phyloP scores from a whole-genome alignment of 2,888 invertebrate genomes.

The Marasmarcha lunaedactyla region DNA sequence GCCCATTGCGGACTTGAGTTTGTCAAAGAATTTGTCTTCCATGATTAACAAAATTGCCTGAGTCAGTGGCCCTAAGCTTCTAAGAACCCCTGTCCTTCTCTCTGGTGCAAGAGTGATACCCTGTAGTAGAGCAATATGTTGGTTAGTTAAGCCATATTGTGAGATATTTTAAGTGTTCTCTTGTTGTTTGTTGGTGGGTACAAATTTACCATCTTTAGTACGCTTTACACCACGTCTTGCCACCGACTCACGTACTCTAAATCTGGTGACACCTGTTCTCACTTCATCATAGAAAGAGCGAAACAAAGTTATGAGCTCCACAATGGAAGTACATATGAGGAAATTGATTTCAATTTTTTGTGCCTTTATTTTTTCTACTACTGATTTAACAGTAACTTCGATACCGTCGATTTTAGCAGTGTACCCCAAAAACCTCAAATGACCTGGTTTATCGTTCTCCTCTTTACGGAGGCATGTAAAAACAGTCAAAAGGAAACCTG shows the following conservation, averaged over 20 bases:
- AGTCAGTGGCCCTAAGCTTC: too few species aligned
- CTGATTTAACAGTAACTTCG: constrained; percentile 5
- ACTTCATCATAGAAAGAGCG: constrained; percentile 15
- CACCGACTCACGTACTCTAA: constrained; percentile 9
- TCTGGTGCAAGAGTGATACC: too few species aligned
- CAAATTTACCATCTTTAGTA: too few species aligned
- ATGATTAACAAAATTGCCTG: too few species aligned
- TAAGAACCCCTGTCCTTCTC: too few species aligned
- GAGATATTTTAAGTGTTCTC: too few species aligned
- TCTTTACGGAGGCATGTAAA: constrained; percentile 13
- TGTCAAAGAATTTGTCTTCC: too few species aligned
- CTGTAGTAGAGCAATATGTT: too few species aligned
- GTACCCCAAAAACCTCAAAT: constrained; percentile 7
- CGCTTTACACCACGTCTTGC: too few species aligned
- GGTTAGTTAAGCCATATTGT: too few species aligned
- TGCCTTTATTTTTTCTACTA: constrained; percentile 7
- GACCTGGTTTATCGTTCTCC: constrained; percentile 10
- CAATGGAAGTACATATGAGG: neutral
- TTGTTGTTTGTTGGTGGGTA: too few species aligned
- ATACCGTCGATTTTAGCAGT: constrained; percentile 6
- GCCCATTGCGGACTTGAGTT: too few species aligned
- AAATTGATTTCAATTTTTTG: constrained; percentile 2
- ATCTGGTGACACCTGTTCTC: constrained; percentile 15
- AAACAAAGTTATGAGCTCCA: constrained; percentile 9
- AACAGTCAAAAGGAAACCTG: constrained; percentile 11